Conservation (phyloP, 2,113 vertebrate species). For the Larimichthys crocea region DNA sequence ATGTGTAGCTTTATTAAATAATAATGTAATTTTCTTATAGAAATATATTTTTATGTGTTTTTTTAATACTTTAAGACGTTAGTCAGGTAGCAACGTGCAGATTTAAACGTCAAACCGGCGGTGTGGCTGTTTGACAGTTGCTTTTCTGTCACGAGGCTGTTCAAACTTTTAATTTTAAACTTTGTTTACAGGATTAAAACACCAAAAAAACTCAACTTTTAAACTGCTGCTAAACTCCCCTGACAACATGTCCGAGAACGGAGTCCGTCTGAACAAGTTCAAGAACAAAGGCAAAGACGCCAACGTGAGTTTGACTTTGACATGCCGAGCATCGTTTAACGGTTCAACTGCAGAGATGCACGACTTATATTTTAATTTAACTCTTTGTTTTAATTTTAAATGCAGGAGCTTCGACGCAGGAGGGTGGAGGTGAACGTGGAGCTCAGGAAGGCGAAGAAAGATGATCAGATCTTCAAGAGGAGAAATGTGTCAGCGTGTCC, state of each 20-base stretch:
- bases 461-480: constrained; percentile 96
- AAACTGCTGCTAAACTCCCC: not conserved
- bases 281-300: constrained; percentile 98
- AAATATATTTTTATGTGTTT: fast-evolving
- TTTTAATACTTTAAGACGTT: fast-evolving
- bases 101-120: not conserved
- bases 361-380: too few species aligned
- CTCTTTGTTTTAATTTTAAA: not conserved
- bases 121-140: not conserved
- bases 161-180: not conserved
- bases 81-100: fast-evolving
- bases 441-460: constrained; percentile 96
- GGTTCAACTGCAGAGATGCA: too few species aligned
- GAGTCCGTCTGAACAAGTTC: constrained; percentile 90
- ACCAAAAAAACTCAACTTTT: not conserved
- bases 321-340: too few species aligned
- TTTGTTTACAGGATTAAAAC: constrained; percentile 24
- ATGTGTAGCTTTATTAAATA: not conserved
- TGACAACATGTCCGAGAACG: constrained; percentile 88
- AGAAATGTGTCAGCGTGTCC: constrained; percentile 91
- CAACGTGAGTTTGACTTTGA: constrained; percentile 54
- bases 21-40: fast-evolving
- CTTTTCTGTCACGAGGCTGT: constrained; percentile 43
- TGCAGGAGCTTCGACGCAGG: constrained; percentile 92
- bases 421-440: constrained; percentile 96